Percentiles rank a stretch among this genome's conserved stretches.
Conservation (phyloP, 1,140 invertebrate species). For the Nixonia krombeini region DNA sequence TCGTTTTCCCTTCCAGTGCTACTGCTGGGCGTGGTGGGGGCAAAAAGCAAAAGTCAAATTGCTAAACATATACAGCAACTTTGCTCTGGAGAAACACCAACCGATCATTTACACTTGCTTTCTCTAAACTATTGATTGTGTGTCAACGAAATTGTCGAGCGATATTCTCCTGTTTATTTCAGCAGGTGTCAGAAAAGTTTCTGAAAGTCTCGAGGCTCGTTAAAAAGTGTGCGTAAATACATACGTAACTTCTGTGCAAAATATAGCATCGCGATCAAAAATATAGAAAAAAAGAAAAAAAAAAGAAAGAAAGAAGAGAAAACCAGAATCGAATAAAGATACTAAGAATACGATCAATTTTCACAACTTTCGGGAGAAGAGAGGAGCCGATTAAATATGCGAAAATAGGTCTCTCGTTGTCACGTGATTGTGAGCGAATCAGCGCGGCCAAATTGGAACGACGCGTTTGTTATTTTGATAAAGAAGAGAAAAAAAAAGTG, state of each 20-base stretch:
- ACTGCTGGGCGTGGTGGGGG: too few species aligned
- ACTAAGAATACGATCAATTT: constrained; percentile 38
- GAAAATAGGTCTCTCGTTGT: constrained; percentile 9
- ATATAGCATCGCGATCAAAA: not conserved
- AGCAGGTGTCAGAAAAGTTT: too few species aligned
- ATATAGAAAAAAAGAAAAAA: constrained; percentile 10
- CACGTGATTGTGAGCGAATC: not conserved
- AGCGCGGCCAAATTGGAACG: not conserved
- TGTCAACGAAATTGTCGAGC: too few species aligned
- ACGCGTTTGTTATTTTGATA: constrained; percentile 28
- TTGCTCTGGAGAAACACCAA: too few species aligned
- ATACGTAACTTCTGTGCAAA: not conserved
- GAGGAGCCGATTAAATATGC: constrained; percentile 11
- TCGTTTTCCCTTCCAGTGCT: too few species aligned
- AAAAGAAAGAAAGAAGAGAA: constrained; percentile 8
- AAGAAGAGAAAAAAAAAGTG: not conserved
- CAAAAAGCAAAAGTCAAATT: too few species aligned
- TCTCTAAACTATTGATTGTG: too few species aligned
- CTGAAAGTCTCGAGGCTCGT: too few species aligned
- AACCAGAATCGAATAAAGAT: constrained; percentile 8
- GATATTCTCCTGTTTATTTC: too few species aligned
- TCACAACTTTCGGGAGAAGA: constrained; percentile 37
- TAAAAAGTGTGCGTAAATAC: not conserved
- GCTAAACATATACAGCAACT: too few species aligned
- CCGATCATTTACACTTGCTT: too few species aligned